Base-by-base conservation (phyloP, 2,888 invertebrate genomes). In the Patella caerulea region DNA sequence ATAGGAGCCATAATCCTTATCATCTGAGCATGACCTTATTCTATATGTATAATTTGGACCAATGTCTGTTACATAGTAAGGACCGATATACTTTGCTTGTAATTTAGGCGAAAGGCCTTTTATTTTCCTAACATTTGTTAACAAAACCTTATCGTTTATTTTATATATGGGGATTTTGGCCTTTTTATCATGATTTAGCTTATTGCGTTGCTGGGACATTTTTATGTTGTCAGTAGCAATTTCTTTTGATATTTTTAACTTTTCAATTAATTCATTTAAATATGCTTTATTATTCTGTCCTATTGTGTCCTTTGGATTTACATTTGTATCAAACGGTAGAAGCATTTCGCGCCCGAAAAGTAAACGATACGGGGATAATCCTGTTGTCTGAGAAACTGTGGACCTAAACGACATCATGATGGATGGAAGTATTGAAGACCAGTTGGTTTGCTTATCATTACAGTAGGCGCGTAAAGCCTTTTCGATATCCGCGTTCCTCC, bases 381-480 rank as follows among this genome's bases (percentile, higher is more conserved):
- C 75, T 55, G 84, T 82, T 3, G 82, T 79, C 56, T 82, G 76
- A 34, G 73, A 78, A n/a, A 82, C 83, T 15, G 80, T 59, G 45
- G 74, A 76, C 3, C 84, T 53, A 24, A 85, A 69, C 55, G 85
- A 83, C 83, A 83, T 83, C 79, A 83, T 81, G 11, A 82, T 73
- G 29, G 78, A 72, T 17, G 84, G 83, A 54, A 83, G 73, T 29
- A 79, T 29, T 11, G 74, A 65, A 55, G 83, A 76, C 83, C 82
- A 81, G 69, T 83, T 78, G 5, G 74, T 65, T 69, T 84, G 82
- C 19, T 81, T 74, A 70, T 69, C 73, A 19, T 80, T 69, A 17
- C 77, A 65, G 59, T 84, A 82, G 2, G 81, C 71, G 45, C 82
- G 72, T 5, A 83, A 24, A 15, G 74, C 70, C 71, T 85, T 84